Conservation (phyloP, 2,888 invertebrate genomes). For the Fragum whitleyi region DNA sequence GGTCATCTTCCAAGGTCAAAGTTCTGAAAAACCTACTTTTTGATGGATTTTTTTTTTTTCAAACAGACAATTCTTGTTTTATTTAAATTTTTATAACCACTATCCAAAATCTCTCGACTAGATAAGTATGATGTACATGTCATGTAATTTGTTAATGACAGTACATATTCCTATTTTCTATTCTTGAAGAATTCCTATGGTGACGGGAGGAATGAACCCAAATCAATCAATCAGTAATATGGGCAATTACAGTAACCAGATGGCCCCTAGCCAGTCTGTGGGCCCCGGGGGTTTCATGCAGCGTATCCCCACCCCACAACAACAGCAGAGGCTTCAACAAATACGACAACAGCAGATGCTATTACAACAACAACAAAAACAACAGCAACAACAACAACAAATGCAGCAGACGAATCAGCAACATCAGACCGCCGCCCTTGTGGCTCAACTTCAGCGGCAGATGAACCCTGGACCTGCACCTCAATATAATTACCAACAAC, state of each 20-base stretch:
- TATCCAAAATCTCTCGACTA: too few species aligned
- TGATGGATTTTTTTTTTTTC: too few species aligned
- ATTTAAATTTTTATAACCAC: too few species aligned
- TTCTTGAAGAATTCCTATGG: constrained; percentile 44
- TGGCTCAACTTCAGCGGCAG: constrained; percentile 77
- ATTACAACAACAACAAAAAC: constrained; percentile 57
- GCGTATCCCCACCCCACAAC: constrained; percentile 77
- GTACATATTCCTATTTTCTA: neutral
- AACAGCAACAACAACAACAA: constrained; percentile 83
- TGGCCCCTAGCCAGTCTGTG: constrained; percentile 71
- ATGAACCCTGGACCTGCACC: constrained; percentile 58
- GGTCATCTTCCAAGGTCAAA: too few species aligned
- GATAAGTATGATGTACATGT: too few species aligned
- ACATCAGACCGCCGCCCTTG: constrained; percentile 81
- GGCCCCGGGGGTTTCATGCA: constrained; percentile 66
- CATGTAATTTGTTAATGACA: neutral
- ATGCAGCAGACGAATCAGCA: constrained; percentile 85
- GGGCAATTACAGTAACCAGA: constrained; percentile 78
- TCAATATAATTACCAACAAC: constrained; percentile 37
- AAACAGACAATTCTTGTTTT: too few species aligned
- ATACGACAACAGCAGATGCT: constrained; percentile 52
- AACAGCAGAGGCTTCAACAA: constrained; percentile 83
- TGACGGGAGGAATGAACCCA: constrained; percentile 53
- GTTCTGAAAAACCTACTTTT: too few species aligned
- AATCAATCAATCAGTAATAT: constrained; percentile 51